Percentiles rank a stretch among this genome's conserved stretches.
Conservation (phyloP, 2,888 invertebrate genomes). For the Oligia latruncula region DNA sequence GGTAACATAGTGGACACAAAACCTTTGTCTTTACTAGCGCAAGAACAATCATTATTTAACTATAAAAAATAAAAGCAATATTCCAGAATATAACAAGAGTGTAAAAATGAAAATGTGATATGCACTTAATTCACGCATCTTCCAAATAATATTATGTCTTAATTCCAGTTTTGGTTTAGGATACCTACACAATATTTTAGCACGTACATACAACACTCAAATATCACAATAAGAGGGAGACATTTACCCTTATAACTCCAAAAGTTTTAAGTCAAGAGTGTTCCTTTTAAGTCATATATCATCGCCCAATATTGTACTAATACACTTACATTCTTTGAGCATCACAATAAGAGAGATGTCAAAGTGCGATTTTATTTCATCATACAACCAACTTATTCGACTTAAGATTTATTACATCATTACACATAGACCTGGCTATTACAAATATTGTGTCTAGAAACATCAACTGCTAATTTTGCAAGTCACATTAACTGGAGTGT, state of each 20-base stretch:
- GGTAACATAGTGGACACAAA: conserved; percentile 53
- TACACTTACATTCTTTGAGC: conserved; percentile 45
- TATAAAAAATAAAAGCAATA: conserved; percentile 52
- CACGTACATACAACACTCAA: conserved; percentile 56
- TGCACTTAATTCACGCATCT: conserved; percentile 46
- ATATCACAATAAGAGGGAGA: conserved; percentile 62
- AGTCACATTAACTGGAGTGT: conserved; percentile 47
- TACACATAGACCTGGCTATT: conserved; percentile 42
- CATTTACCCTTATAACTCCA: conserved; percentile 25
- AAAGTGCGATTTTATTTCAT: conserved; percentile 7
- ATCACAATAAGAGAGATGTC: conserved; percentile 36
- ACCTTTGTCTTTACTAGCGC: conserved; percentile 55
- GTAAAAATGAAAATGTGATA: conserved; percentile 52
- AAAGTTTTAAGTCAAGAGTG: conserved; percentile 34
- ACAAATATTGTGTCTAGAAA: conserved; percentile 42
- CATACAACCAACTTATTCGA: conserved; percentile 17
- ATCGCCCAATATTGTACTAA: conserved; percentile 44
- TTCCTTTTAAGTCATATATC: conserved; percentile 9
- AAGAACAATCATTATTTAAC: conserved; percentile 41
- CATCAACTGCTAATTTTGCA: conserved; percentile 41
- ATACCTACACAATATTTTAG: conserved; percentile 51
- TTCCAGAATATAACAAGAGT: conserved; percentile 35
- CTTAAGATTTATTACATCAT: conserved; percentile 33
- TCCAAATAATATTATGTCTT: conserved; percentile 42
- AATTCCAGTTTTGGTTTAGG: conserved; percentile 35